These are phyloP conservation scores for Cryptus viduatorius DNA, from an alignment of 2,888 invertebrate genomes.

Conservation along the genomic window DNA sequence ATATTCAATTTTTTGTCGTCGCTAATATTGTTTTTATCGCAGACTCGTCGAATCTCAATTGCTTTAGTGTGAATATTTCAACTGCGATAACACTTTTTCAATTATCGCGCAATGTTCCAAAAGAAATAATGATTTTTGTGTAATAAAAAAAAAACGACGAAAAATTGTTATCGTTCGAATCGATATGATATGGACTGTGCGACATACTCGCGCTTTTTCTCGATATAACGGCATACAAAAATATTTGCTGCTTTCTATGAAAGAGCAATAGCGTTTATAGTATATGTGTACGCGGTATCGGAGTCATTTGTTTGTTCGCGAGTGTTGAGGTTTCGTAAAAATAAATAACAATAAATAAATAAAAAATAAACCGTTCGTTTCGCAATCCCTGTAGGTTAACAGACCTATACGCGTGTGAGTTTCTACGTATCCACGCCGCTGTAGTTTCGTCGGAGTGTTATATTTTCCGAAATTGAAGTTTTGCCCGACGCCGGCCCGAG, in stretches of 20 bases:
- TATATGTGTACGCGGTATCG: not conserved
- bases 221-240: not conserved
- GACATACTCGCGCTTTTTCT: not conserved
- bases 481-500: not conserved
- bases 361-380: not conserved
- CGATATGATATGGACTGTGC: not conserved
- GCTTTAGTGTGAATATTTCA: too few relatives aligned
- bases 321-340: not conserved
- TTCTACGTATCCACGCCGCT: not conserved
- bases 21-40: too few relatives aligned
- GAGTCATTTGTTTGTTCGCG: not conserved
- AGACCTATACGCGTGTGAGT: not conserved
- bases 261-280: conserved; percentile 1
- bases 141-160: too few relatives aligned
- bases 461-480: conserved; percentile 2
- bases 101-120: too few relatives aligned
- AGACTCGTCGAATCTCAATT: too few relatives aligned
- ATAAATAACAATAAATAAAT: not conserved
- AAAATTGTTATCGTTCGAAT: not conserved
- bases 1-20: too few relatives aligned
- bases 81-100: too few relatives aligned
- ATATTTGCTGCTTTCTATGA: not conserved
- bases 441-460: not conserved
- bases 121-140: too few relatives aligned
- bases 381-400: not conserved